A percentile compares a stretch with the other conserved stretches of the same genome.
These are phyloP conservation scores for Acanthornis magna DNA, from an alignment of 2,797 vertebrate species.

Conservation along the genomic window DNA sequence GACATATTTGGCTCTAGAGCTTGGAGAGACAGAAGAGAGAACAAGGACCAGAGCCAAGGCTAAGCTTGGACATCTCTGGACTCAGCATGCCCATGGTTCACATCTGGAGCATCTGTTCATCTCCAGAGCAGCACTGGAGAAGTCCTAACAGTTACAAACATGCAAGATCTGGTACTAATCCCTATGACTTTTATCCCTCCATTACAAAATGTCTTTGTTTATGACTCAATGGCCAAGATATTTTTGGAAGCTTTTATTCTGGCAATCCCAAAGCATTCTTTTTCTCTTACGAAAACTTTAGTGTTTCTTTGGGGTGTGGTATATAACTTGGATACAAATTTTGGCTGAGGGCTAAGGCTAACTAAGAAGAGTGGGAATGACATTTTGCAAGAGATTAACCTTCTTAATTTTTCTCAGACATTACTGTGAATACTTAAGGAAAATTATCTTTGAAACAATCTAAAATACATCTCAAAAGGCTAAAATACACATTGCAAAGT, in stretches of 20 bases:
- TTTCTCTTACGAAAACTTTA: neutral
- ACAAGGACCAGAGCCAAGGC: neutral
- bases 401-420: neutral
- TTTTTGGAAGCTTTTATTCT: constrained; percentile 22
- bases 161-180: neutral
- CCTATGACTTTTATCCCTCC: neutral
- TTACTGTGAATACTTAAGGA: neutral
- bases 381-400: neutral
- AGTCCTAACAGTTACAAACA: neutral
- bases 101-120: neutral
- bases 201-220: constrained; percentile 4
- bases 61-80: neutral
- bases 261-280: neutral
- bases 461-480: neutral
- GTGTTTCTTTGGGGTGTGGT: neutral
- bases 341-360: neutral
- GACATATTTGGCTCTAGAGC: neutral
- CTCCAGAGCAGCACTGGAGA: neutral
- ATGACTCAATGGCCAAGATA: neutral
- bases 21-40: neutral
- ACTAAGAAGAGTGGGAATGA: neutral
- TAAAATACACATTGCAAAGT: neutral
- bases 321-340: neutral
- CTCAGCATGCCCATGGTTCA: neutral
- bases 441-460: neutral